Base-by-base conservation (phyloP, 1,140 invertebrate species). In the Coboldia fuscipes region DNA sequence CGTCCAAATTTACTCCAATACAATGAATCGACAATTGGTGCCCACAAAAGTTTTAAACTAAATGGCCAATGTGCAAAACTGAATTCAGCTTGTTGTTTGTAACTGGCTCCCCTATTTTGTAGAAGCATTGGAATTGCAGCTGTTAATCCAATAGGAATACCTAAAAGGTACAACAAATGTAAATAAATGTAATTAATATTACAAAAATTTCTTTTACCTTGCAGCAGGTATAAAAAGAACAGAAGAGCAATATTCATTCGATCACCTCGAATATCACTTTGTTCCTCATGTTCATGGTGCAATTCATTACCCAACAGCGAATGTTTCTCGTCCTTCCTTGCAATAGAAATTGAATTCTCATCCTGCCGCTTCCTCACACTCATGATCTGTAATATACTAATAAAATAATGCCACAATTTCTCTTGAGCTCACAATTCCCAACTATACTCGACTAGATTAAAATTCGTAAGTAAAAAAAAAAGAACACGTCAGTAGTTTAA, bases 1-100 rank as follows among this genome's bases (percentile, higher is more conserved):
- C 93, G 61, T 2, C 94, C 94, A 57, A 97, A 80, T 40, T 63
- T 61, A 15, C 62, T 53, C 24, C 72, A 71, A 55, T 83, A 97
- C 15, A 93, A 48, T 0, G 89, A 80, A 57, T 99, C 96, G 2
- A 98, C 90, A 45, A 98, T 70, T 2, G 94, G 94, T 3, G 94
- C 96, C 96, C 94, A 99, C 28, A 99, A 50, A 18, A 98, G 57
- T 60, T 99, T 99, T 13, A 98, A 60, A 55, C 85, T 90, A 50
- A 97, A 99, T 2, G 96, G 96, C 94, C 94, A 99, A 44, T 75
- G 76, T 0, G 89, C 89, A 50, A 98, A 92, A 61, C 89, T 96
- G 53, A 98, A 99, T 51, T 93, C 72, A n/a, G 94, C 94, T 73
- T 98, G 72, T 55, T 93, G 75, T 42, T 75, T 79, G 50, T 94